phyloP scores from a whole-genome alignment of 2,113 vertebrate genomes.

The Rhizomys pruinosus region DNA sequence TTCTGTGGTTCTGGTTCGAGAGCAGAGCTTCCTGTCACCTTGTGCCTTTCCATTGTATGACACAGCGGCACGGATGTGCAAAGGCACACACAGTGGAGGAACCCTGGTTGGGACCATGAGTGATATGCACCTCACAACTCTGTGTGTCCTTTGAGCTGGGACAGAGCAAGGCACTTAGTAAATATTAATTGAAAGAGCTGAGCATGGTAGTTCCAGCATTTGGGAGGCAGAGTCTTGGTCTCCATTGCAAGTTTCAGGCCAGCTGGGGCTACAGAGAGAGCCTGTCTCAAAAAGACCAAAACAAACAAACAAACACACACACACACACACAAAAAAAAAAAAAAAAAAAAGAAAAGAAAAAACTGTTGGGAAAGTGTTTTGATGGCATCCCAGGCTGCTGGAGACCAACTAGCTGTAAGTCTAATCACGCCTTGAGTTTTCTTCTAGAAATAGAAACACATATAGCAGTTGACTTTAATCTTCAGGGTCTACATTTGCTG shows the following conservation, averaged over 20 bases:
- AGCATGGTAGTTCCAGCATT: not conserved
- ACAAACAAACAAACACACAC: too few relatives aligned
- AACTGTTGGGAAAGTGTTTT: not conserved
- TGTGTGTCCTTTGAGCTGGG: not conserved
- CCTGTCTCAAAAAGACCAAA: too few relatives aligned
- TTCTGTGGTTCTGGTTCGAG: not conserved
- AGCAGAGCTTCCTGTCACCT: not conserved
- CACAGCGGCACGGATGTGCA: not conserved
- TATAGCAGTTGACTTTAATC: not conserved
- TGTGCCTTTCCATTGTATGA: not conserved
- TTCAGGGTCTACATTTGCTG: not conserved
- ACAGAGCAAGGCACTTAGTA: not conserved
- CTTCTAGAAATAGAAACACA: conserved; percentile 28
- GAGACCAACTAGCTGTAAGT: not conserved
- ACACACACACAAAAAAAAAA: too few relatives aligned
- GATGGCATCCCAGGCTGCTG: not conserved
- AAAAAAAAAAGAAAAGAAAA: not conserved
- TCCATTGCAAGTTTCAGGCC: too few relatives aligned
- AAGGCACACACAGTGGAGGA: not conserved
- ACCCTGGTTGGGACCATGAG: not conserved
- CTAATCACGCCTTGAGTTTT: not conserved
- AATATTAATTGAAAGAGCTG: not conserved
- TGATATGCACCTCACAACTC: not conserved
- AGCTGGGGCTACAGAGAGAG: too few relatives aligned
- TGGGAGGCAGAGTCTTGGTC: too few relatives aligned